Percentiles rank a stretch among this genome's conserved stretches.
These are phyloP conservation scores for Acrocyrtus sp. DNA, from an alignment of 2,888 invertebrate genomes.

Conservation along the genomic window DNA sequence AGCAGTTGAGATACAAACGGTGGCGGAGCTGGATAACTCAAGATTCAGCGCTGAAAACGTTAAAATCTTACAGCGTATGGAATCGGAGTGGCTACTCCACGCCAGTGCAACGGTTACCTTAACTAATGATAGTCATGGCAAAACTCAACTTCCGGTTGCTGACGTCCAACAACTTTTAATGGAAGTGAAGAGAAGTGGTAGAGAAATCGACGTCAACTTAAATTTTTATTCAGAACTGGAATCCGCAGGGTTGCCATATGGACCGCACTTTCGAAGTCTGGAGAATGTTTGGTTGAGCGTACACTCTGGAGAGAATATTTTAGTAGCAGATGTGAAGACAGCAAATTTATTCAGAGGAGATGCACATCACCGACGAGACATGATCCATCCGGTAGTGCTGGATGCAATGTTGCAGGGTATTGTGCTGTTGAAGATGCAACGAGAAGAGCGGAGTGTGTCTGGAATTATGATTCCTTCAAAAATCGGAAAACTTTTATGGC, in stretches of 20 bases:
- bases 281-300: conserved; percentile 6
- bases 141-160: too few species aligned
- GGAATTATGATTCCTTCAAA: neutral
- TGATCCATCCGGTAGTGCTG: conserved; percentile 42
- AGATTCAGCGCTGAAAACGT: neutral
- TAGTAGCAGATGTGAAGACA: neutral
- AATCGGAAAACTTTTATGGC: conserved; percentile 28
- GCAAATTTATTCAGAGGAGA: too few species aligned
- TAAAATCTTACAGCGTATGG: neutral
- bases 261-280: neutral
- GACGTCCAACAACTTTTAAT: neutral
- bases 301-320: neutral
- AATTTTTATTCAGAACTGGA: neutral
- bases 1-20: neutral
- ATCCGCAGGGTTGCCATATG: neutral
- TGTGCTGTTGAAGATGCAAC: conserved; percentile 5
- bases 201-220: neutral
- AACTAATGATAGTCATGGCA: too few species aligned
- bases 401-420: conserved; percentile 31
- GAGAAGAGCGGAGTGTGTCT: conserved; percentile 4
- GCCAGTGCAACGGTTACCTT: conserved; percentile 1
- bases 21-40: neutral
- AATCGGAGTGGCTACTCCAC: conserved; percentile 1
- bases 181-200: neutral
- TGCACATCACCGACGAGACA: too few species aligned